Percentiles rank a stretch among this genome's conserved stretches.
These are phyloP conservation scores for Brachyopa scutellaris DNA, from an alignment of 2,888 invertebrate species.

Conservation along the genomic window DNA sequence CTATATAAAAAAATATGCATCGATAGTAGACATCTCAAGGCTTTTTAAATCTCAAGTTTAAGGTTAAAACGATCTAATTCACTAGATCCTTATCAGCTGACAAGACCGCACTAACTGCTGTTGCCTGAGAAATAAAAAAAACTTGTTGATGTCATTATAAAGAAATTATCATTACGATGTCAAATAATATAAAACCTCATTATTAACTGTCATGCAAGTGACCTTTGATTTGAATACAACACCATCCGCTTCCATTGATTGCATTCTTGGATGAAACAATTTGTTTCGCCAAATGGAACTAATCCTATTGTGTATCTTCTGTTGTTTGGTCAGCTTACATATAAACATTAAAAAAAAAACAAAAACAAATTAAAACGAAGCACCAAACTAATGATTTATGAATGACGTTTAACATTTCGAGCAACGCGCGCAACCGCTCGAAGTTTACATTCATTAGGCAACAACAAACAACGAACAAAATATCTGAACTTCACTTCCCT, in stretches of 20 bases:
- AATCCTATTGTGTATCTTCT: conserved; percentile 55
- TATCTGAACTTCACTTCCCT: conserved; percentile 4
- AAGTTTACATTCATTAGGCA: conserved; percentile 53
- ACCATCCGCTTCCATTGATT: conserved; percentile 31
- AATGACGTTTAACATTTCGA: conserved; percentile 67
- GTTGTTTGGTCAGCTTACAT: conserved; percentile 60
- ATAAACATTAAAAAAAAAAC: conserved; percentile 55
- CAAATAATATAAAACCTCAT: conserved; percentile 41
- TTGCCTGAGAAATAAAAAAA: no score
- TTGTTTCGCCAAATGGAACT: conserved; percentile 67
- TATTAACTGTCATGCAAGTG: conserved; percentile 48
- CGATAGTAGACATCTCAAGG: no score
- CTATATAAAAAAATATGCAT: no score
- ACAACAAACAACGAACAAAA: background rate
- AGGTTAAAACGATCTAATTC: no score
- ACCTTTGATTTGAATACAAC: background rate
- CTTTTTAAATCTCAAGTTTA: no score
- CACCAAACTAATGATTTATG: conserved; percentile 68
- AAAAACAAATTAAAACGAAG: conserved; percentile 39
- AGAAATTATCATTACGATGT: conserved; percentile 19
- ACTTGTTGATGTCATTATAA: conserved; percentile 11
- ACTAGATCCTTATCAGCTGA: no score
- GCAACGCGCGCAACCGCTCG: conserved; percentile 4
- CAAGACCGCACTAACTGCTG: no score
- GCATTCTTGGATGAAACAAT: conserved; percentile 54